Base-by-base conservation (phyloP, 2,888 invertebrate species). In the Mactromeris polynyma region DNA sequence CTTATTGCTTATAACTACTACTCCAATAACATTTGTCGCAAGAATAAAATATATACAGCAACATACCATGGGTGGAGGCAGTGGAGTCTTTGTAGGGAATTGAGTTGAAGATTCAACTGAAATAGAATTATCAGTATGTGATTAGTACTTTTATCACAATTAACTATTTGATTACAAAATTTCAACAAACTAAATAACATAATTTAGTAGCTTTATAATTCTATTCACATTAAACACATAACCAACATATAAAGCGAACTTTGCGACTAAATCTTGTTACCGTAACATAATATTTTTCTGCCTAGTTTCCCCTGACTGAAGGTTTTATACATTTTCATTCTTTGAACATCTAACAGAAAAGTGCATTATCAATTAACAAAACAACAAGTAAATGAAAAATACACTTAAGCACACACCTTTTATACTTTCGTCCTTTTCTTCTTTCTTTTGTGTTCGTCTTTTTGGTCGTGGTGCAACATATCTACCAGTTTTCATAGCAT, bases 401-500 rank as follows among this genome's bases (percentile, higher is more conserved):
- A 3, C 1, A 1, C 0, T 7, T 9, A 64, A 64, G 38, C n/a
- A 82, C 82, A 42, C 7, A 83, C 83, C 73, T 17, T 31, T 69
- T 14, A 83, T 81, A 40, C 81, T 51, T 81, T 83, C 83, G 73
- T 38, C 58, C 77, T 69, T 31, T 51, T 69, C 78, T 79, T 87
- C 86, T 87, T 90, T 87, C 83, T 91, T 85, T 40, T 85, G 81
- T 40, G 58, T 36, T 58, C 40, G 33, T 82, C 82, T 51, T 83
- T 87, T 87, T 26, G 86, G 84, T 78, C 91, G 93, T 0, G 91
- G 92, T 17, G 92, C 90, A 0, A 92, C 86, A 88, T 91, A 94
- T 90, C 93, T 92, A 9, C 96, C 96, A 64, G 95, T 95, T 83
- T 94, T 94, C 95, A 96, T 96, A 80, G 96, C 95, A 42, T 96